These are phyloP conservation scores for Orthosia gracilis DNA, from an alignment of 2,888 invertebrate species.

Conservation along the genomic window DNA sequence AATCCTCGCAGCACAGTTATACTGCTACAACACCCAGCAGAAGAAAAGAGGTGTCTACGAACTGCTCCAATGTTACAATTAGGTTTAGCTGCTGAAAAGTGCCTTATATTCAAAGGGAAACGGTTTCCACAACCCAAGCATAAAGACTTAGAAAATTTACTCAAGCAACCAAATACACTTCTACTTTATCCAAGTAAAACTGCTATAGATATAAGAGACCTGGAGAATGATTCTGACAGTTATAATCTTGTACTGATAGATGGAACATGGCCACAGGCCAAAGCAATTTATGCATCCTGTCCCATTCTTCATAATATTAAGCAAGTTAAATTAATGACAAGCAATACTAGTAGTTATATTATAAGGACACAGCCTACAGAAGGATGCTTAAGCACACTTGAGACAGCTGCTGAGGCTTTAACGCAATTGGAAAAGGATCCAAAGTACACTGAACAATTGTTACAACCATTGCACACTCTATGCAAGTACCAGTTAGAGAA, in stretches of 20 bases:
- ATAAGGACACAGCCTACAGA: conserved; percentile 98
- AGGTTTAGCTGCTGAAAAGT: conserved; percentile 94
- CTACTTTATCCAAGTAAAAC: conserved; percentile 95
- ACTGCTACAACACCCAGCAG: conserved; percentile 98
- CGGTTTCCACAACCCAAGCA: conserved; percentile 94
- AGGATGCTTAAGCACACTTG: conserved; percentile 97
- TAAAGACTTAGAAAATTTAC: conserved; percentile 92
- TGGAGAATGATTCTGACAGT: conserved; percentile 84
- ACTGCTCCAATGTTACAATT: conserved; percentile 97
- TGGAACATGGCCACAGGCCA: conserved; percentile 99
- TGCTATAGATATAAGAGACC: conserved; percentile 93
- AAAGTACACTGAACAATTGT: conserved; percentile 92
- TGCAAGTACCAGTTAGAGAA: conserved; percentile 97
- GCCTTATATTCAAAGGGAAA: conserved; percentile 95
- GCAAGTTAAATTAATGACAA: conserved; percentile 95
- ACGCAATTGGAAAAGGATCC: conserved; percentile 94
- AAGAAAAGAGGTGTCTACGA: conserved; percentile 96
- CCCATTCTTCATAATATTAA: conserved; percentile 93
- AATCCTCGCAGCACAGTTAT: conserved; percentile 94
- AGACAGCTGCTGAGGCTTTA: conserved; percentile 96
- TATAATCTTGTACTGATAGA: conserved; percentile 97
- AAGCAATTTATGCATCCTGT: conserved; percentile 97
- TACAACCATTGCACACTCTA: conserved; percentile 95
- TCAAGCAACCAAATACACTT: conserved; percentile 93
- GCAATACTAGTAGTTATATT: conserved; percentile 95